Percentiles rank a stretch among this genome's conserved stretches.
These are phyloP conservation scores for Mus spicilegus DNA, from an alignment of 2,113 vertebrate species.

Conservation along the genomic window DNA sequence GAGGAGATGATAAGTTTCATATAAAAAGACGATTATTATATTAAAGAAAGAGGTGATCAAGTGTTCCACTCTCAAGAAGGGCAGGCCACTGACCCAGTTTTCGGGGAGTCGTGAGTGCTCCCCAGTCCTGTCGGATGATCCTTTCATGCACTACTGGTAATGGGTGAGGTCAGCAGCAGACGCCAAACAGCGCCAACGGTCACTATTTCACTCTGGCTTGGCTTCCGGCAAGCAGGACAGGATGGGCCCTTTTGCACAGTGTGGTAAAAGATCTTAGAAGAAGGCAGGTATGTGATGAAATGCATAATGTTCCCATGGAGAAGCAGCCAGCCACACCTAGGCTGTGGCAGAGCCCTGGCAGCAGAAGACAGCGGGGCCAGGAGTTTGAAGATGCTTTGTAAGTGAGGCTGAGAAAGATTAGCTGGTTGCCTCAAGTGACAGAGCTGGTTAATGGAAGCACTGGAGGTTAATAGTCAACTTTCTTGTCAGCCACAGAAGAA, in stretches of 20 bases:
- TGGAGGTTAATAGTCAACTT: not conserved
- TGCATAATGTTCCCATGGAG: not conserved
- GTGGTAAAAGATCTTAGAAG: not conserved
- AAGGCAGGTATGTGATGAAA: not conserved
- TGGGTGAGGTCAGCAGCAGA: not conserved
- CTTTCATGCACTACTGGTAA: not conserved
- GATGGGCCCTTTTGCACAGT: not conserved
- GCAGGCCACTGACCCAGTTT: not conserved
- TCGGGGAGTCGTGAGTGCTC: not conserved
- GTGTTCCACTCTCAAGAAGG: not conserved
- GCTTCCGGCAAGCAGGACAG: not conserved
- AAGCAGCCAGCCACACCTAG: not conserved
- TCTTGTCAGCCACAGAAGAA: slow-evolving; percentile 9
- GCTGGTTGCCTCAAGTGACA: not conserved
- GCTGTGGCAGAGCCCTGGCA: not conserved
- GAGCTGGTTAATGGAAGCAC: not conserved
- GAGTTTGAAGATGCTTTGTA: not conserved
- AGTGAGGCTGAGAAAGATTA: not conserved
- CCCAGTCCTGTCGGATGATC: not conserved
- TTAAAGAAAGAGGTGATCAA: not conserved
- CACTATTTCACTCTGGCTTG: not conserved
- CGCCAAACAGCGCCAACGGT: not conserved
- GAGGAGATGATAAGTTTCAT: not conserved
- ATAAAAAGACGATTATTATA: not conserved
- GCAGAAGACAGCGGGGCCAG: not conserved